phyloP scores from a whole-genome alignment of 2,888 invertebrate genomes.

The Hemistola chrysoprasaria region DNA sequence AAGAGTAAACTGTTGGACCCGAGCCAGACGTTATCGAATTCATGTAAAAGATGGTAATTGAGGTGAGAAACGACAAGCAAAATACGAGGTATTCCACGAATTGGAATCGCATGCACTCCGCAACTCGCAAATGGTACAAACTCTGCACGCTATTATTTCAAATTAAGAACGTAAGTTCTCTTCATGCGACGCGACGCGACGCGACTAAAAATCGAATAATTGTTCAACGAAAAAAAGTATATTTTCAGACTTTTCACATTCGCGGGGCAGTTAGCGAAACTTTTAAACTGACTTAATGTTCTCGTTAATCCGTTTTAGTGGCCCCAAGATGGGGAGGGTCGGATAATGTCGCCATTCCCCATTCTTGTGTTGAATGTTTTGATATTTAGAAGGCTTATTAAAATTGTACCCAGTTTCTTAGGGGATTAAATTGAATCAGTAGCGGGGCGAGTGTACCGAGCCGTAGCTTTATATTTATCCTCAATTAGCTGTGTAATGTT shows the following conservation, averaged over 20 bases:
- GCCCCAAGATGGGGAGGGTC: slow-evolving; percentile 36
- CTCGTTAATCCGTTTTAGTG: slow-evolving; percentile 42
- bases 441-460: neutral
- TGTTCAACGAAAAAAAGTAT: slow-evolving; percentile 12
- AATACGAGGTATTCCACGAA: slow-evolving; percentile 10
- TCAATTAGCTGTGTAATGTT: too few species aligned
- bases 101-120: slow-evolving; percentile 1
- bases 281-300: slow-evolving; percentile 35
- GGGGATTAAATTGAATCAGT: slow-evolving; percentile 46
- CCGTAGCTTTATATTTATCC: too few species aligned
- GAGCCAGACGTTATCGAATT: slow-evolving; percentile 69
- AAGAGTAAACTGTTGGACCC: slow-evolving; percentile 43
- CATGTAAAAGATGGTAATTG: slow-evolving; percentile 68
- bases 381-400: slow-evolving; percentile 52
- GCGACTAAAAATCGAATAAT: slow-evolving; percentile 7
- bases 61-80: slow-evolving; percentile 46
- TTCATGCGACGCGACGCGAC: too few species aligned
- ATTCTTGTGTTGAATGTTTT: slow-evolving; percentile 48
- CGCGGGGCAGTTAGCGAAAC: slow-evolving; percentile 29
- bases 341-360: slow-evolving; percentile 19
- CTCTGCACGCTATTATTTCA: too few species aligned
- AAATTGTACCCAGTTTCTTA: slow-evolving; percentile 56
- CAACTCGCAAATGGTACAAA: too few species aligned
- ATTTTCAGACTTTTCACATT: slow-evolving; percentile 31
- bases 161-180: too few species aligned